Evolutionary conservation across 2,797 vertebrate genomes (phyloP).

Genomic region (Mareca strepera): DNA sequence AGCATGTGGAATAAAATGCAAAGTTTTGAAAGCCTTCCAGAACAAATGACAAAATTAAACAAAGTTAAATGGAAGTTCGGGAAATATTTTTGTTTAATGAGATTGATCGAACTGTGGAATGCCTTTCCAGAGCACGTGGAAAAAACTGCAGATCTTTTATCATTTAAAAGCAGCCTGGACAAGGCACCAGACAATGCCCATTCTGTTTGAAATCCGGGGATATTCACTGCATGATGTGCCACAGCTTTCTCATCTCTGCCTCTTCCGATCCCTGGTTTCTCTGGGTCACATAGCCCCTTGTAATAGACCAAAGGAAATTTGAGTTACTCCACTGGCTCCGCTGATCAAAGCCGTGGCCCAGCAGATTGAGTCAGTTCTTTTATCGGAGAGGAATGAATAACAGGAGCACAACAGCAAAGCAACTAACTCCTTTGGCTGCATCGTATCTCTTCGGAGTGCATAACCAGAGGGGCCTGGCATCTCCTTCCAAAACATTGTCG

Average conservation of each 20-base stretch:
- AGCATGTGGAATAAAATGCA: neutral
- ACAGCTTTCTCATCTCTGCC: neutral
- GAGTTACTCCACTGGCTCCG: neutral
- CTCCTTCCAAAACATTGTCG: neutral
- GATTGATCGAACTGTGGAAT: neutral
- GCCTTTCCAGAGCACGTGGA: neutral
- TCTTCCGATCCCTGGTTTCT: neutral
- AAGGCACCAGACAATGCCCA: neutral
- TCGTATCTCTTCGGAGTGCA: neutral
- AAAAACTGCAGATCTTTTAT: neutral
- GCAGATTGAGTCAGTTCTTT: neutral
- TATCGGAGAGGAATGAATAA: neutral
- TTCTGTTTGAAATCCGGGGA: neutral
- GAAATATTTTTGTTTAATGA: neutral
- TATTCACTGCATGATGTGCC: neutral
- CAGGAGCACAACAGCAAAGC: neutral
- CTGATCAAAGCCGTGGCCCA: neutral
- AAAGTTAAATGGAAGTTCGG: neutral
- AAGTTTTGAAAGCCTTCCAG: neutral
- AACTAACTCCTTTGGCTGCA: neutral
- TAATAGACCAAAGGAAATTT: neutral
- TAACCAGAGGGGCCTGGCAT: neutral
- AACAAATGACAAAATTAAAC: neutral
- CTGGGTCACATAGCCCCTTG: neutral
- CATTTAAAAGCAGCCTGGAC: neutral